phyloP scores from a whole-genome alignment of 2,797 vertebrate genomes.

The Sebastes nivosus region DNA sequence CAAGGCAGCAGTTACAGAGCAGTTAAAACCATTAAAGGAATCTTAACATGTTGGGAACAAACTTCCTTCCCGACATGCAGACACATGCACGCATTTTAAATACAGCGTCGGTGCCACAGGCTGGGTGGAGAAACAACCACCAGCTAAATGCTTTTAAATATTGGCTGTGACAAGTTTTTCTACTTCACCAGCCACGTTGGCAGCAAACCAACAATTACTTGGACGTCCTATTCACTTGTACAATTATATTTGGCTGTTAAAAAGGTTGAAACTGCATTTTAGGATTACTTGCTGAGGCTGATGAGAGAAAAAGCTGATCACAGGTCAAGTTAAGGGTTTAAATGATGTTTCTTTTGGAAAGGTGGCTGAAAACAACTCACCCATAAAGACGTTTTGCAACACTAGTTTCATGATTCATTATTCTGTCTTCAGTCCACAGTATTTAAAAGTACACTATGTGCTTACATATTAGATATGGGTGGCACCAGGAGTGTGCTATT shows the following conservation, averaged over 20 bases:
- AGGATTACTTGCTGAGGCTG: not conserved
- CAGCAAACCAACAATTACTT: constrained; percentile 23
- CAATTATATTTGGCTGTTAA: not conserved
- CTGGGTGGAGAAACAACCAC: constrained; percentile 42
- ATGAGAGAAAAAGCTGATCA: constrained; percentile 14
- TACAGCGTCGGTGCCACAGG: not conserved
- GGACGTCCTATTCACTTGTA: not conserved
- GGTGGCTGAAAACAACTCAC: not conserved
- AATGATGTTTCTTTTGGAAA: not conserved
- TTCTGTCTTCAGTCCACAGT: not conserved
- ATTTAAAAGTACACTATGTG: not conserved
- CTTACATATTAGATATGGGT: not conserved
- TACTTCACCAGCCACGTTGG: constrained; percentile 8
- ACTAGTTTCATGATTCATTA: not conserved
- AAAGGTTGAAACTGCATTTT: not conserved
- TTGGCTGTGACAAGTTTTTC: constrained; percentile 14
- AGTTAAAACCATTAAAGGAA: not conserved
- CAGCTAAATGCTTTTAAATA: constrained; percentile 20
- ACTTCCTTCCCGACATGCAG: constrained; percentile 10
- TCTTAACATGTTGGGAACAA: constrained; percentile 9
- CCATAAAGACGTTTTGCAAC: not conserved
- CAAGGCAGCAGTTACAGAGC: not conserved
- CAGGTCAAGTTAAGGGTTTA: not conserved
- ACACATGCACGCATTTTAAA: constrained; percentile 26
- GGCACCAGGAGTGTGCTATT: not conserved